A percentile compares a stretch with the other conserved stretches of the same genome.
Conservation (phyloP, 1,140 invertebrate genomes). For the Chironomus striatipennis region DNA sequence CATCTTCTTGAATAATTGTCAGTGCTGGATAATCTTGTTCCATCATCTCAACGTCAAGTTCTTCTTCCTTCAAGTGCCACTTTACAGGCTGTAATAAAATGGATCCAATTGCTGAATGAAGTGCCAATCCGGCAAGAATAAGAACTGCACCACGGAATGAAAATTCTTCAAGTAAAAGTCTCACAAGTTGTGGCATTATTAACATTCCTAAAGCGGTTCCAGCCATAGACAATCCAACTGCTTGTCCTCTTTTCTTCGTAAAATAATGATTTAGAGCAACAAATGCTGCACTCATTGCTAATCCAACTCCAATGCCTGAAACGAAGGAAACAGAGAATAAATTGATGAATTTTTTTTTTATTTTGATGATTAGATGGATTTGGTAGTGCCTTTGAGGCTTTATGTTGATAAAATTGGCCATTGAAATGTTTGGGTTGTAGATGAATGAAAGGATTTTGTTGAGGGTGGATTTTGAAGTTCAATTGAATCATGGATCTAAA, state of each 20-base stretch:
- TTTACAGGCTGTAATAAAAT: conserved; percentile 57
- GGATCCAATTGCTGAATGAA: conserved; percentile 56
- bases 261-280: conserved; percentile 68
- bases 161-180: conserved; percentile 48
- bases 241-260: conserved; percentile 60
- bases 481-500: too few relatives aligned
- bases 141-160: conserved; percentile 57
- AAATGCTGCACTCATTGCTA: conserved; percentile 59
- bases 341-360: conserved; percentile 10
- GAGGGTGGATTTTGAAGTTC: too few relatives aligned
- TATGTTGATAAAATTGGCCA: too few relatives aligned
- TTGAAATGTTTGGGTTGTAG: too few relatives aligned
- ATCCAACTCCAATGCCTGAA: conserved; percentile 58
- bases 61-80: conserved; percentile 52
- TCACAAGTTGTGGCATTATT: conserved; percentile 62
- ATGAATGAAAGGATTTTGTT: too few relatives aligned
- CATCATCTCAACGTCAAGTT: conserved; percentile 46
- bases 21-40: conserved; percentile 30
- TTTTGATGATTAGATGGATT: background rate
- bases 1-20: conserved; percentile 39
- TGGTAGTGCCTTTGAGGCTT: too few relatives aligned
- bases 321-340: conserved; percentile 30
- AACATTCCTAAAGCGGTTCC: conserved; percentile 66
- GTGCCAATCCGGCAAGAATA: conserved; percentile 53
- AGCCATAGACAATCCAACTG: conserved; percentile 64